Evolutionary conservation across 2,888 invertebrate genomes (phyloP), one percentile per base, ranked within the genome.

Genomic region (Melieria crassipennis): DNA sequence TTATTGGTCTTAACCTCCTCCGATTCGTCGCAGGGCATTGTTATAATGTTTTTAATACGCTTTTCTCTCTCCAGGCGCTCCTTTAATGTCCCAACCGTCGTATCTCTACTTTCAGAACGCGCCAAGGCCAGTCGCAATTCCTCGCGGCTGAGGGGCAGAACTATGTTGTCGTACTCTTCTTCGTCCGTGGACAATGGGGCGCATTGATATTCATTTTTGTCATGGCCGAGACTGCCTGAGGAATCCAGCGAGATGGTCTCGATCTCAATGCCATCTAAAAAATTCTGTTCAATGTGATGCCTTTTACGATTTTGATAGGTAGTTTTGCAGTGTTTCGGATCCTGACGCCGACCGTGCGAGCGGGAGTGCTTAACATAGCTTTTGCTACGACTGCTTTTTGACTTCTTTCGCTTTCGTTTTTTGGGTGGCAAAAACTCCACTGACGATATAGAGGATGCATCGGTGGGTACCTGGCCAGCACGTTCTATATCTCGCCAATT

Each of bases 91-190:
- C 75, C 65, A 9, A 46, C 7, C 30, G 56, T 70, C 50, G 30
- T 57, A 48, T 57, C 57, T 30, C 48, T 56, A n/a, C 57, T 67
- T 16, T 55, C 13, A 4, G 68, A n/a, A 9, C 80, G 77, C 0
- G 79, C 81, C 62, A 86, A 71, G 1, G 85, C 85, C 16, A 82
- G 75, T 1, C 82, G 80, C 55, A 85, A 72, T 62, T 84, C 81
- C 55, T 81, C 79, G 3, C 85, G 77, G 74, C 81, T 84, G 11
- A 84, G 64, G 5, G 78, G 75, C 4, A 77, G 75, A 4, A 74
- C 70, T 7, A 76, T 75, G 6, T 79, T 68, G 4, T 74, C 77
- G 7, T 77, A 73, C 9, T 48, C 30, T 48, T 69, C 64, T 50
- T 69, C 63, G 50, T 50, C 50, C 9, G 10, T 50, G 2, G 50